These are phyloP conservation scores for Decapterus maruadsi DNA, from an alignment of 2,797 vertebrate species.

Conservation along the genomic window DNA sequence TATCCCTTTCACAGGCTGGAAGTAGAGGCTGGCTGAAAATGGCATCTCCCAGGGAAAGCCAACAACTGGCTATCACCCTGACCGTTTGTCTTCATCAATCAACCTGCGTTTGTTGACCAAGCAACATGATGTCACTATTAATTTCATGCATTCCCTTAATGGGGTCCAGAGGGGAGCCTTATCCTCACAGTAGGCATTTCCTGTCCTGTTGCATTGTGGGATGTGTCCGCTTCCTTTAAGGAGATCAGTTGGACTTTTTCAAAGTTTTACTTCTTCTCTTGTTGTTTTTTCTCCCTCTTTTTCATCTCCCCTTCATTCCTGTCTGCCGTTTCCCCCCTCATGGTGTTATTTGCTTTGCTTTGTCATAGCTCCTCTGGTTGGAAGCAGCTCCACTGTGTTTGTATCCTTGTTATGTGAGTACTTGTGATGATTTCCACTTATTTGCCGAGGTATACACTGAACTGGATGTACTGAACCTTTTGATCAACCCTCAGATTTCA, in stretches of 20 bases:
- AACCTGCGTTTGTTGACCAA: conserved; percentile 89
- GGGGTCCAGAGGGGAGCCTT: conserved; percentile 83
- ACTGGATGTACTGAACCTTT: conserved; percentile 83
- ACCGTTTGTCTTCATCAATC: conserved; percentile 92
- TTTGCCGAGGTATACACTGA: conserved; percentile 83
- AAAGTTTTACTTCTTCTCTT: conserved; percentile 71
- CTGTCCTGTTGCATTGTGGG: conserved; percentile 84
- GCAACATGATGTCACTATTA: conserved; percentile 91
- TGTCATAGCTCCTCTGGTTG: conserved; percentile 73
- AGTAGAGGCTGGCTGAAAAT: conserved; percentile 77
- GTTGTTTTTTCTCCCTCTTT: conserved; percentile 61
- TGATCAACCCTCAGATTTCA: conserved; percentile 87
- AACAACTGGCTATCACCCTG: conserved; percentile 87
- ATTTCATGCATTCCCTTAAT: conserved; percentile 89
- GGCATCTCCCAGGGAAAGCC: conserved; percentile 85
- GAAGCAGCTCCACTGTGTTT: conserved; percentile 75
- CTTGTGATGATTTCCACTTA: conserved; percentile 84
- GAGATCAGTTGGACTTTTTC: conserved; percentile 81
- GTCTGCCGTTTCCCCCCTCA: conserved; percentile 60
- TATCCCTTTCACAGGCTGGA: conserved; percentile 84
- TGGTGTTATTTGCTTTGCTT: conserved; percentile 79
- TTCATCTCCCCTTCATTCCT: conserved; percentile 69
- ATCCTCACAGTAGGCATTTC: conserved; percentile 85
- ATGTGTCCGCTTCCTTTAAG: conserved; percentile 82
- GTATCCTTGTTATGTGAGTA: conserved; percentile 78